A percentile compares a stretch with the other conserved stretches of the same genome.
Evolutionary conservation across 2,797 vertebrate genomes (phyloP).

Genomic region (Myotis daubentonii): DNA sequence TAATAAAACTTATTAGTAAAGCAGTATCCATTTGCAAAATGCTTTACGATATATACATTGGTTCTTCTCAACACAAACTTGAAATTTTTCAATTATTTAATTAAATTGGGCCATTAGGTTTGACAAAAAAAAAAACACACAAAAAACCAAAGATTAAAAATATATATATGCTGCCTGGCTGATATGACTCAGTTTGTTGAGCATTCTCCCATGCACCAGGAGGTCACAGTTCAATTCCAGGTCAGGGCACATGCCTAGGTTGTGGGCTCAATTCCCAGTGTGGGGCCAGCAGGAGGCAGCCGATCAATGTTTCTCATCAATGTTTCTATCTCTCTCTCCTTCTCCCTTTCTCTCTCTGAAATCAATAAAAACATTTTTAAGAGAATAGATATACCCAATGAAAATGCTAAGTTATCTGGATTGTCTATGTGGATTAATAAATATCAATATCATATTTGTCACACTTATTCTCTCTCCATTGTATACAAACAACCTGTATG

Average conservation of each 20-base stretch:
- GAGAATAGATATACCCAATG: not conserved
- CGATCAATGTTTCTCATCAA: too few species aligned
- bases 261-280: too few species aligned
- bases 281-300: too few species aligned
- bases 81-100: not conserved
- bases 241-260: too few species aligned
- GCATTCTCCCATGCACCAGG: too few species aligned
- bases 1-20: slow-evolving; percentile 75
- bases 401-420: not conserved
- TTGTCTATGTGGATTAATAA: not conserved
- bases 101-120: not conserved
- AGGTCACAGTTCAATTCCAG: too few species aligned
- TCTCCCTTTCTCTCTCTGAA: too few species aligned
- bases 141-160: not conserved
- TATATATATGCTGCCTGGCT: too few species aligned
- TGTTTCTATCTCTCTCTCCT: too few species aligned
- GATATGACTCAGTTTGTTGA: too few species aligned
- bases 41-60: not conserved
- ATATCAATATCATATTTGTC: not conserved
- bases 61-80: not conserved
- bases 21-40: slow-evolving; percentile 50
- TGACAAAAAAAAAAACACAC: not conserved
- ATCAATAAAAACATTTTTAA: too few species aligned
- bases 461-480: not conserved
- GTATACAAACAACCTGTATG: not conserved